Evolutionary conservation across 2,888 invertebrate species (phyloP), one percentile per base, ranked within the genome.

Genomic region (Alviniconcha strummeri): DNA sequence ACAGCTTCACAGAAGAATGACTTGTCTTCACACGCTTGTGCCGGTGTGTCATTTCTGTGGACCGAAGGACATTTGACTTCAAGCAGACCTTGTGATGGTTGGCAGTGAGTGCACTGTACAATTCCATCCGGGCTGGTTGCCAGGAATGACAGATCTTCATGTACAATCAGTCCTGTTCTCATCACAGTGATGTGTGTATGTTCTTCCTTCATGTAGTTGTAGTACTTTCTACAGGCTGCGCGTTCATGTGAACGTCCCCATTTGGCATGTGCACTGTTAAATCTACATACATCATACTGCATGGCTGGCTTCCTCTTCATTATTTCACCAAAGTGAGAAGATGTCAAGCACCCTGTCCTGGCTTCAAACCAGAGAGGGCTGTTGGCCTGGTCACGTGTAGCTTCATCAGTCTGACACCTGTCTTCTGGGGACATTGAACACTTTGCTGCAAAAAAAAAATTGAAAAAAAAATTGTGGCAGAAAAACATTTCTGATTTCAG

Each of bases 31-130:
- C 74, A 72, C 4, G 74, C 74, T 4, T 19, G 36, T 72, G 15
- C 74, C 11, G 74, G 74, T 13, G 74, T 72, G 9, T n/a, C 9
- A 36, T 72, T 19, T 19, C 19, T 72, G 74, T 72, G 74, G 17
- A 19, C 15, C 11, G 74, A 72, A 17, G 74, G 74, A 19, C 74
- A 72, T 36, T 72, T 72, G 17, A 72, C 74, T 72, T 72, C 74
- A 19, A 72, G 74, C n/a, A 72, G 17, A 11, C 74, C 74, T n/a
- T 72, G 1, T 11, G 19, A 9, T 72, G 74, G 74, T 13, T 17
- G 9, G 74, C 74, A 72, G 19, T 72, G 74, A 17, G 15, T 11
- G n/a, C 5, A 72, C n/a, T 17, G 9, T 11, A 72, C 74, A 9
- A 36, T 13, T 17, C 74, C 74, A 36, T 72, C 74, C 3, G 36